Evolutionary conservation across 1,140 invertebrate genomes (phyloP), one percentile per base, ranked within the genome.

Genomic region (Hyphantria cunea): DNA sequence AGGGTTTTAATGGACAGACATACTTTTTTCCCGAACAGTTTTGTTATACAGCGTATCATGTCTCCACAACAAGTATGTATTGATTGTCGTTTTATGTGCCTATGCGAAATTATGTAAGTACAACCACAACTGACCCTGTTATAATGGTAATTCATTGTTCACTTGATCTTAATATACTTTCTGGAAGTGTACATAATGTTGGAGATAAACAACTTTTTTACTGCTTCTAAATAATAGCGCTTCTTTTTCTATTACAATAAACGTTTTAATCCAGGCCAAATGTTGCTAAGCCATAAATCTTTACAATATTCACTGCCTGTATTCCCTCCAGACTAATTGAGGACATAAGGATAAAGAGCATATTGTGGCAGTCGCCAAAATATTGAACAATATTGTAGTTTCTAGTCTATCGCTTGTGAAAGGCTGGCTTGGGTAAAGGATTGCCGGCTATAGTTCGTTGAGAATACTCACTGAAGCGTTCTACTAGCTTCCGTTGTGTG

Each of bases 341-440:
- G 54, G 54, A 45, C 58, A 33, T 31, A 48, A 10, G 37, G 51
- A 69, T 51, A 79, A 72, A 64, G 56, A 32, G 31, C 52, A 73
- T 66, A 78, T 78, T 76, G 73, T 70, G 41, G 58, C 47, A 74
- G 66, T 66, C 72, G 66, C 68, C 74, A 82, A 79, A 86, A 88
- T 85, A 84, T 89, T 84, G 74, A 73, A 80, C 74, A 86, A 73
- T 80, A 77, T 82, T 76, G 70, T 66, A 72, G 71, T 78, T 85
- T 84, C 76, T 81, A 81, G 76, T 72, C 78, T 81, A 70, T 74
- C 78, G 77, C 77, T 81, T 72, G 72, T 82, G 66, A 87, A 90
- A 87, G 87, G 83, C 73, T 84, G 87, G 77, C 60, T 64, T 67
- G 68, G 68, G 78, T 76, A 84, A 87, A 89, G 86, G 86, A 89